Evolutionary conservation across 37 sponge, comb jelly and placozoan species (phyloP), one percentile per base, ranked within the genome.

Genomic region (Halisarca cf. caerulea): DNA sequence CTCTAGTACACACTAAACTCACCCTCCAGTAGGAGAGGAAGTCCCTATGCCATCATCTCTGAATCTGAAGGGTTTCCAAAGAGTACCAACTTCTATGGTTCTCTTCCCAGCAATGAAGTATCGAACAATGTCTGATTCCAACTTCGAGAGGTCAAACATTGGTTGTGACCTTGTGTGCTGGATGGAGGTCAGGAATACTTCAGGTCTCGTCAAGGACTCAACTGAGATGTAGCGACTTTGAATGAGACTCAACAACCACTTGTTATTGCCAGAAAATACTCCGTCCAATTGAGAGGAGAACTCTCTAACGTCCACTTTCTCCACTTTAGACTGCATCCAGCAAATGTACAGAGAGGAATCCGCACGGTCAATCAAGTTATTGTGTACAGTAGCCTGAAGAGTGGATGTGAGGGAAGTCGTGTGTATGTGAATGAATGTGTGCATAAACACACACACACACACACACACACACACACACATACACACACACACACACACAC

Each of bases 31-130:
- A 34, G 55, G 59, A 25, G 70, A 14, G 55, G 18, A 53, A 3
- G 62, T 30, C 43, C 47, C 80, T 24, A 42, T 2, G 32, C 41
- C 28, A 23, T 60, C 21, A 18, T 85, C 59, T 53, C 86, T 55
- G 83, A 93, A 93, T 68, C 83, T 90, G 88, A 93, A 93, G 0
- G 73, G 59, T 3, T 75, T 90, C 24, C 94, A 51, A 28, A 93
- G 44, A 1, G 53, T 8, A 0, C 18, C 77, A 41, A 43, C 58
- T 25, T 81, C 32, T 0, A 95, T 79, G 44, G 78, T 41, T 0
- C 92, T 92, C 81, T 92, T 95, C 15, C 95, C 95, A 9, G 93
- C 82, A 37, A 92, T 59, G 82, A 84, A 95, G 27, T 25, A 44
- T 3, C 39, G 34, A 38, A 95, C 93, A 3, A 95, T 58, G 66